These are phyloP conservation scores for Rhabdornis inornatus DNA, from an alignment of 2,113 vertebrate species.

Conservation along the genomic window DNA sequence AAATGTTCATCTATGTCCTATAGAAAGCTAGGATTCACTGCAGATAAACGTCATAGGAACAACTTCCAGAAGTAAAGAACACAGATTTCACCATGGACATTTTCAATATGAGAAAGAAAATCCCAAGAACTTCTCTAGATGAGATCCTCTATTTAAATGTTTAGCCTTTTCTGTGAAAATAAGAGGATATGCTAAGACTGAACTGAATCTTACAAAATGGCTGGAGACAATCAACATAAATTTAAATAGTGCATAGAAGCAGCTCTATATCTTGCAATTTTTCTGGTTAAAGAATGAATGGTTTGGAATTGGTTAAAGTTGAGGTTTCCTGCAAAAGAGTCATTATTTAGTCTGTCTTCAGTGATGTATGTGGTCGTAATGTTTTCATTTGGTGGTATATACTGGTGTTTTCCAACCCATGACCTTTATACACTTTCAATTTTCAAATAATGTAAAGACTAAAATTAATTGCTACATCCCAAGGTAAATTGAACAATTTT, in stretches of 20 bases:
- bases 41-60: background rate
- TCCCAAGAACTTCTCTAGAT: background rate
- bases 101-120: background rate
- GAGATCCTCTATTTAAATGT: background rate
- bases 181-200: background rate
- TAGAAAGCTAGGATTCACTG: background rate
- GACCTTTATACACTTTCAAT: background rate
- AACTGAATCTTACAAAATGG: background rate
- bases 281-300: background rate
- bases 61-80: background rate
- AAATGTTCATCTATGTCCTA: background rate
- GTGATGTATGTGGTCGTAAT: background rate
- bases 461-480: background rate
- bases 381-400: background rate
- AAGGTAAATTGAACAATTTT: background rate
- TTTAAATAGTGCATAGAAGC: background rate
- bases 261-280: background rate
- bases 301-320: background rate
- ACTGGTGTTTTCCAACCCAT: background rate
- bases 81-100: background rate
- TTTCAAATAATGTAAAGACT: background rate
- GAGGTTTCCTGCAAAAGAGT: background rate
- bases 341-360: background rate
- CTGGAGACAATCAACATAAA: background rate
- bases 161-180: background rate